Evolutionary conservation across 2,113 vertebrate species (phyloP).

Genomic region (Austrofundulus limnaeus): DNA sequence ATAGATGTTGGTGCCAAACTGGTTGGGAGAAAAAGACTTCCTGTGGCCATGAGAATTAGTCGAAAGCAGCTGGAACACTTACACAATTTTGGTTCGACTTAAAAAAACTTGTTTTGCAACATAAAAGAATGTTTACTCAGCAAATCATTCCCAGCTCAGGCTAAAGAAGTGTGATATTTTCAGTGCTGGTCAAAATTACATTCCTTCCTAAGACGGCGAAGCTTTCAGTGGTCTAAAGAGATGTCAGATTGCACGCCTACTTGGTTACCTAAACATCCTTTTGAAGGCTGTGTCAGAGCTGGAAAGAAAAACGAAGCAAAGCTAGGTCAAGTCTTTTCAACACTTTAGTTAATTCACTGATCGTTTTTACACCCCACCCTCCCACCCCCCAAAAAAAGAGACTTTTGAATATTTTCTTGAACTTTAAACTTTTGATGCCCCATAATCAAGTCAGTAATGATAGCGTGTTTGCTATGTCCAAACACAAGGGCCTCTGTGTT

Average conservation of each 20-base stretch:
- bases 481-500: conserved; percentile 60
- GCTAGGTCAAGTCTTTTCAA: conserved; percentile 43
- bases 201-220: conserved; percentile 50
- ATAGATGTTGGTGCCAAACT: conserved; percentile 2
- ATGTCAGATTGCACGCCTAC: conserved; percentile 49
- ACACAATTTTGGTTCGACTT: conserved; percentile 10
- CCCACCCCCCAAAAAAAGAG: conserved; percentile 64
- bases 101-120: conserved; percentile 17
- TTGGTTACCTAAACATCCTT: conserved; percentile 38
- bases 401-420: conserved; percentile 75
- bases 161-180: conserved; percentile 46
- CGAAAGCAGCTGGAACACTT: conserved; percentile 9
- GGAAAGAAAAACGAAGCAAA: conserved; percentile 52
- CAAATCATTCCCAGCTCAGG: conserved; percentile 36
- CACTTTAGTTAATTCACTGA: conserved; percentile 55
- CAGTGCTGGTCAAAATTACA: conserved; percentile 37
- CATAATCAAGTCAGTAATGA: conserved; percentile 77
- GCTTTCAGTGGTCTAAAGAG: conserved; percentile 51
- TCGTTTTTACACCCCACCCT: conserved; percentile 59
- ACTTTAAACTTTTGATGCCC: conserved; percentile 75
- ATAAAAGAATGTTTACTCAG: conserved; percentile 21
- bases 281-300: conserved; percentile 48
- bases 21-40: conserved; percentile 6
- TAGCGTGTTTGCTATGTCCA: conserved; percentile 69
- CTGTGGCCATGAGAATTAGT: conserved; percentile 8